phyloP scores from a whole-genome alignment of 2,113 vertebrate genomes.

The Haliaeetus leucogaster region DNA sequence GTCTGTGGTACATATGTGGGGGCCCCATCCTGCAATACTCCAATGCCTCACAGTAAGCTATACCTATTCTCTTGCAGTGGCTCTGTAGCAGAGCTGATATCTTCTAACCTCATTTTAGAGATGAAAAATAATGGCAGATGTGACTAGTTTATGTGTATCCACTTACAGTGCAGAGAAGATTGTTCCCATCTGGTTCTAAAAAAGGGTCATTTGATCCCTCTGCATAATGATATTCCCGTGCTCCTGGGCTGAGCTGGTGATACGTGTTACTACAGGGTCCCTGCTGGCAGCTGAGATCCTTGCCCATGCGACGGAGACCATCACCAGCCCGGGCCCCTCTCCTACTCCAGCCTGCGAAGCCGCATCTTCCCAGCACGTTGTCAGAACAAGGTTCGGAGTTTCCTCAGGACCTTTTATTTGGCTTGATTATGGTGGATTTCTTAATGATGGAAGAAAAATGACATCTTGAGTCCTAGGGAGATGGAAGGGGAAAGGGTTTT shows the following conservation, averaged over 20 bases:
- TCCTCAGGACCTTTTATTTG: neutral
- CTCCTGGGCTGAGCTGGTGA: neutral
- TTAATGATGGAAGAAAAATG: neutral
- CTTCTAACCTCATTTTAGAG: neutral
- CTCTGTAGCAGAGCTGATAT: neutral
- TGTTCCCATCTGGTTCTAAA: neutral
- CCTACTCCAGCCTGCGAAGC: neutral
- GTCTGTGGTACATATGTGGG: neutral
- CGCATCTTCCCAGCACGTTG: neutral
- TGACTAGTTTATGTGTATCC: neutral
- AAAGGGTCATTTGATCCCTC: neutral
- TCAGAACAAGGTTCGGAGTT: neutral
- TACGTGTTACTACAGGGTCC: neutral
- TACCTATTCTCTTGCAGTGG: neutral
- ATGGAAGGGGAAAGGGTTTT: neutral
- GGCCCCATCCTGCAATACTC: neutral
- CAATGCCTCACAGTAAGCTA: neutral
- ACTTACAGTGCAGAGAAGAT: neutral
- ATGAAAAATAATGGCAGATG: neutral
- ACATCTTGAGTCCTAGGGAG: neutral
- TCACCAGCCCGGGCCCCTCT: neutral
- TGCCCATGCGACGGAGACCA: fast-evolving
- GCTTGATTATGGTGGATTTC: neutral
- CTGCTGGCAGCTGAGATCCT: neutral
- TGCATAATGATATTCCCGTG: neutral